Evolutionary conservation across 2,888 invertebrate genomes (phyloP), one percentile per base, ranked within the genome.

Genomic region (Cosmorhoe ocellata): DNA sequence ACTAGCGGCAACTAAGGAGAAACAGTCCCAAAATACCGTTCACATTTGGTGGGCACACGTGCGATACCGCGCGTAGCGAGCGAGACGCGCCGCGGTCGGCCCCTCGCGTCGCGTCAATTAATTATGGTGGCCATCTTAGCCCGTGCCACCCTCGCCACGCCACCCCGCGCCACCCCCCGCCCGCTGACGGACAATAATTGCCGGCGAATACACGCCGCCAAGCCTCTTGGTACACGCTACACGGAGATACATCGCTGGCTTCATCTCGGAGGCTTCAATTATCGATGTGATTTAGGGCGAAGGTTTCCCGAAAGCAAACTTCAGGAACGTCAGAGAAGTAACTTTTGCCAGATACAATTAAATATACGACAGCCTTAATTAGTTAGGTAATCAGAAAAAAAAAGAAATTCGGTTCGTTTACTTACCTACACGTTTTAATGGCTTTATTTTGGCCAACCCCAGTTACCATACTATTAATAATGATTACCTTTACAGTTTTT

Each of bases 91-190:
- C 85, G 87, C 84, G 87, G 86, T 84, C 83, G 86, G 84, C 82
- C 87, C 84, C 87, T 83, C 84, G 88, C 88, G 89, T 89, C 86
- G 87, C 85, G 86, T 87, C 89, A 89, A 89, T 89, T 89, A 89
- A 89, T 89, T 89, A 89, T 86, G 89, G 89, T 84, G 88, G 88
- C 88, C 87, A 85, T 89, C 88, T 89, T 89, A 85, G 75, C 81
- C 78, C 79, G 50, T 55, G 45, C 66, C 66, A 59, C 59, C 52
- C 45, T 56, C 52, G 73, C 67, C 63, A 57, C 52, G 74, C 67
- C 63, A 59, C 64, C 58, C 65, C 55, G n/a, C 52, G n/a, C 18
- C 18, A 18, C 48, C 54, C 52, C 8, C 18, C 18, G 4, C 48
- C 54, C 61, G 76, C 84, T 86, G 83, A 81, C 87, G 86, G 87